These are phyloP conservation scores for Cyprichromis sp. DNA, from an alignment of 2,113 vertebrate genomes.

Conservation along the genomic window DNA sequence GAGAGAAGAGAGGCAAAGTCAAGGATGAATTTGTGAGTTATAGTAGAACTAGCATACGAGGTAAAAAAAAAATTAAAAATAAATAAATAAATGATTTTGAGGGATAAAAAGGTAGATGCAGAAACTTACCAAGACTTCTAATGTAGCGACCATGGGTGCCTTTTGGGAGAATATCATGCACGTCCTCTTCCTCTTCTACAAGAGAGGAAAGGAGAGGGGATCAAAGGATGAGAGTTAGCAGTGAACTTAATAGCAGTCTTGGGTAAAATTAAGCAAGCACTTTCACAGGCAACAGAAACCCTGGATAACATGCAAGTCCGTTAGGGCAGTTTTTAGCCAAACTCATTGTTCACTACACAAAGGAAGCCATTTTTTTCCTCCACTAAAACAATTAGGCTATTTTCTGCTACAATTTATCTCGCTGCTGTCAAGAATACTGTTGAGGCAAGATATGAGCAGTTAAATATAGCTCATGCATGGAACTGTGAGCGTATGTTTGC, in stretches of 20 bases:
- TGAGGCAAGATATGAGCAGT: conserved; percentile 31
- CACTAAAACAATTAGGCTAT: conserved; percentile 64
- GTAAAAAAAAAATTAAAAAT: fast-evolving
- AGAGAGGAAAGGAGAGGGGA: neutral
- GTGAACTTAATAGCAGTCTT: neutral
- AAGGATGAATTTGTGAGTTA: neutral
- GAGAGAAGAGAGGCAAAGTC: conserved; percentile 14
- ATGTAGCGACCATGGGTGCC: conserved; percentile 26
- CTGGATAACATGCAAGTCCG: neutral
- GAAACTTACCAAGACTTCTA: conserved; percentile 56
- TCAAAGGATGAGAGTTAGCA: neutral
- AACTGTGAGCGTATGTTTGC: neutral
- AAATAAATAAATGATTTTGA: neutral
- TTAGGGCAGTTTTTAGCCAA: conserved; percentile 5
- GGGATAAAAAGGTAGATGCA: neutral
- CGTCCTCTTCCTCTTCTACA: conserved; percentile 45
- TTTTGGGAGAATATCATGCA: conserved; percentile 26
- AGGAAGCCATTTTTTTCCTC: conserved; percentile 49
- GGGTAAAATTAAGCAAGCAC: neutral
- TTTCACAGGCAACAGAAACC: neutral
- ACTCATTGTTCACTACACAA: conserved; percentile 58
- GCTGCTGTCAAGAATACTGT: conserved; percentile 38
- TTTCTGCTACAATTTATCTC: conserved; percentile 53
- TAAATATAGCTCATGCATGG: conserved; percentile 45
- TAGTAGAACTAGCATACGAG: neutral